Percentiles rank a stretch among this genome's conserved stretches.
Conservation (phyloP, 2,797 vertebrate species). For the Pterois miles region DNA sequence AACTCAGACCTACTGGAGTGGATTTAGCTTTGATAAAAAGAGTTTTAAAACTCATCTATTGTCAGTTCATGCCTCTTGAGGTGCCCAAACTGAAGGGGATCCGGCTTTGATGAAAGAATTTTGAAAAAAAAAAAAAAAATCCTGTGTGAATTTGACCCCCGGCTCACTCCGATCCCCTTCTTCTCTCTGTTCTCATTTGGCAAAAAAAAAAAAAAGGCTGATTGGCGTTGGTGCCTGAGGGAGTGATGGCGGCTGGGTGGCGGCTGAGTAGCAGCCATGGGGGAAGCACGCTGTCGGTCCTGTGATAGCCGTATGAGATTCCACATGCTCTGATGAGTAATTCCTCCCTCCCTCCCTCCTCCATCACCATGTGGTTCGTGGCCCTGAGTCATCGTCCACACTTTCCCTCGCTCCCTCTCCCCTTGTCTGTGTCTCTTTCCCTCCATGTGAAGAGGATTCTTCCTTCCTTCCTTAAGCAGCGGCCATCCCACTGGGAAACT, state of each 20-base stretch:
- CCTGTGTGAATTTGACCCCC: slow-evolving; percentile 25
- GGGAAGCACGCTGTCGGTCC: slow-evolving; percentile 84
- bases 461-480: slow-evolving; percentile 59
- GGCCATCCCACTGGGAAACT: slow-evolving; percentile 67
- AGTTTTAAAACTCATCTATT: slow-evolving; percentile 27
- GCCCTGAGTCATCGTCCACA: slow-evolving; percentile 89
- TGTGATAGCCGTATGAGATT: slow-evolving; percentile 94
- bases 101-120: slow-evolving; percentile 17
- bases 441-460: slow-evolving; percentile 54
- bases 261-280: slow-evolving; percentile 55
- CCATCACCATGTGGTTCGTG: slow-evolving; percentile 83
- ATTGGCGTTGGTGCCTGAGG: slow-evolving; percentile 36
- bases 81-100: neutral
- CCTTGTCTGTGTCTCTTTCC: slow-evolving; percentile 47
- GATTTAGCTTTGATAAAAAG: slow-evolving; percentile 3
- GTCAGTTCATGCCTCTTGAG: slow-evolving; percentile 21
- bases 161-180: slow-evolving; percentile 14
- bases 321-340: slow-evolving; percentile 93
- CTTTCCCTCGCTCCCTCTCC: slow-evolving; percentile 74
- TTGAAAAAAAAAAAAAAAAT: neutral
- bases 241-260: slow-evolving; percentile 40
- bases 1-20: slow-evolving; percentile 18
- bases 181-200: slow-evolving; percentile 17
- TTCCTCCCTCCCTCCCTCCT: slow-evolving; percentile 86
- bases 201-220: slow-evolving; percentile 4